Base-by-base conservation (phyloP, 2,888 invertebrate genomes). In the Rhagonycha lutea region DNA sequence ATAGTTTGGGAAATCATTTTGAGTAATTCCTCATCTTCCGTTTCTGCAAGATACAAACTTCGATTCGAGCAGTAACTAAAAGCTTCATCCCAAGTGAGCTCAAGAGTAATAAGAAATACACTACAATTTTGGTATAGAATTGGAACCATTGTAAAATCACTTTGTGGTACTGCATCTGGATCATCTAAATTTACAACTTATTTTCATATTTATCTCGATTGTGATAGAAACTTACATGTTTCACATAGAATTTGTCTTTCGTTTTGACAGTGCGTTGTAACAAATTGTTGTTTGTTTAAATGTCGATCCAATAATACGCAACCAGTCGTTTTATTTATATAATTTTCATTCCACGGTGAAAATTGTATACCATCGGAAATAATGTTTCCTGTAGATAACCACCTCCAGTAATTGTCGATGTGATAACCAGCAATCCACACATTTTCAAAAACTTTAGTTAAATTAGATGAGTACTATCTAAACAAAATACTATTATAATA, bases 401-500 rank as follows among this genome's bases (percentile, higher is more conserved):
- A 74, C 5, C 67, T 63, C 74, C 74, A 74, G 24, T 63, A n/a
- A 14, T 68, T 68, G 18, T 67, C 18, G 23, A 8, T n/a, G 61
- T 32, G 32, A 61, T 74, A 32, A 14, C 70, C 74, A 23, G 23
- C 14, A 11, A 74, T 67, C 74, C 74, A 74, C 3, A 68, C 29
- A 32, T 67, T 74, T 61, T 74, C 70, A 69, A 74, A 71, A 60
- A 71, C 74, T 74, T 11, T 2, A 71, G 32, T 5, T 32, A 5
- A 32, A n/a, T 12, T 32, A 32, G 4, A 32, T 32, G 5, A 32
- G 5, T 32, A 12, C 1, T 12, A 32, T 7, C 1, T 9, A 28
- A 2, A 28, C 2, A 28, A 28, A 9, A 8, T 28, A 28, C 9
- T 12, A 4, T 7, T 47, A 47, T 0, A 2, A 47, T 7, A n/a